phyloP scores from a whole-genome alignment of 2,888 invertebrate genomes.

The Noctua comes region DNA sequence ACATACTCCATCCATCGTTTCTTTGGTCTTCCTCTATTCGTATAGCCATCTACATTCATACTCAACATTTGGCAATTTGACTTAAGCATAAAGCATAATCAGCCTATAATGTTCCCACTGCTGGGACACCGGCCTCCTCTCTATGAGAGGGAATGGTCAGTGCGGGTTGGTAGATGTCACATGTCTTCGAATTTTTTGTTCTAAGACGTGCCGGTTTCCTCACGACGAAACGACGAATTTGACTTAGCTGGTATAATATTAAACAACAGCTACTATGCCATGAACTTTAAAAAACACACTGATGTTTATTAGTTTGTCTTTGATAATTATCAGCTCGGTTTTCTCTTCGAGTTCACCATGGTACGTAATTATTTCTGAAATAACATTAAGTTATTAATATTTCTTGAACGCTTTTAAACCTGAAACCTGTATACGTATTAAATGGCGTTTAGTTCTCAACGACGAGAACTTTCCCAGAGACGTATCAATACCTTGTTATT shows the following conservation, averaged over 20 bases:
- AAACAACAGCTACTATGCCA: neutral
- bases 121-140: too few relatives aligned
- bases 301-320: neutral
- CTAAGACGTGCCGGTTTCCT: too few relatives aligned
- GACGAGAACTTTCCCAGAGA: constrained; percentile 20
- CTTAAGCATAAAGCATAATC: too few relatives aligned
- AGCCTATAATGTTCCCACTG: too few relatives aligned
- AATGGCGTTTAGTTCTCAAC: constrained; percentile 25
- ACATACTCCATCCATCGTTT: too few relatives aligned
- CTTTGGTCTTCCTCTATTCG: too few relatives aligned
- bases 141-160: too few relatives aligned
- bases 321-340: neutral
- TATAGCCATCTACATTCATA: too few relatives aligned
- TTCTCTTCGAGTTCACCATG: neutral
- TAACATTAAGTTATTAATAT: neutral
- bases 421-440: constrained; percentile 22
- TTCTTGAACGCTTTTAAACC: neutral
- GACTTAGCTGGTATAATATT: neutral
- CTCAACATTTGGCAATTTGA: too few relatives aligned
- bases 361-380: neutral
- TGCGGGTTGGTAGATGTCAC: too few relatives aligned
- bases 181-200: too few relatives aligned
- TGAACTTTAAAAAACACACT: neutral
- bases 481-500: constrained; percentile 37
- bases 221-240: too few relatives aligned